Conservation (phyloP, 2,888 invertebrate species). For the Andrena praecox region DNA sequence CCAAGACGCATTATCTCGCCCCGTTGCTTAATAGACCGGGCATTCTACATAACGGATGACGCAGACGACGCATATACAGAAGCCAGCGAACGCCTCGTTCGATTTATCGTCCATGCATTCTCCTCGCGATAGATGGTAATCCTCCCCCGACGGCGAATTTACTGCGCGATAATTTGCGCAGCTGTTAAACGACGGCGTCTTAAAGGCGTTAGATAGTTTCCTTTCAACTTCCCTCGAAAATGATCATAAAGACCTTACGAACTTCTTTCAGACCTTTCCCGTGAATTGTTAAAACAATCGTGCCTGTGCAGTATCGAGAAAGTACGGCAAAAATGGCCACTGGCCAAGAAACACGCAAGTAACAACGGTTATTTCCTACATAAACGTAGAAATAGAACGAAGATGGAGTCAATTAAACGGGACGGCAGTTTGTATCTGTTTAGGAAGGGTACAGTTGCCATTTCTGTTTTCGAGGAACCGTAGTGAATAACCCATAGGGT, state of each 20-base stretch:
- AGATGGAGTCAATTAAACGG: conserved; percentile 16
- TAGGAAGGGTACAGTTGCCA: neutral
- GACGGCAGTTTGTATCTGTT: neutral
- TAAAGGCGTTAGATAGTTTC: neutral
- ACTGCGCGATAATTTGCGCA: conserved; percentile 5
- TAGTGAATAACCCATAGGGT: neutral
- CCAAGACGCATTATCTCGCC: conserved; percentile 49
- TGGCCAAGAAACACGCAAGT: neutral
- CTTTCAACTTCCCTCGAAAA: neutral
- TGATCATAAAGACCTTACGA: neutral
- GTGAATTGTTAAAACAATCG: neutral
- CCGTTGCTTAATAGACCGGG: conserved; percentile 36
- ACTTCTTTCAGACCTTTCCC: neutral
- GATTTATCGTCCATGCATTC: conserved; percentile 43
- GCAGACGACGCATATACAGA: conserved; percentile 42
- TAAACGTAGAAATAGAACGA: conserved; percentile 17
- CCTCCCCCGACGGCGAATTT: conserved; percentile 6
- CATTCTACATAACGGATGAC: conserved; percentile 42
- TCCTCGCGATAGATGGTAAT: conserved; percentile 5
- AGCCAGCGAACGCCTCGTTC: conserved; percentile 17
- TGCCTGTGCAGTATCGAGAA: neutral
- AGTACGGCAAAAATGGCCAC: neutral
- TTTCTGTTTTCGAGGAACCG: neutral
- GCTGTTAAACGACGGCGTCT: neutral
- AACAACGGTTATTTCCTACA: conserved; percentile 2